These are phyloP conservation scores for Hirundichthys speculiger DNA, from an alignment of 2,113 vertebrate species.

Conservation along the genomic window DNA sequence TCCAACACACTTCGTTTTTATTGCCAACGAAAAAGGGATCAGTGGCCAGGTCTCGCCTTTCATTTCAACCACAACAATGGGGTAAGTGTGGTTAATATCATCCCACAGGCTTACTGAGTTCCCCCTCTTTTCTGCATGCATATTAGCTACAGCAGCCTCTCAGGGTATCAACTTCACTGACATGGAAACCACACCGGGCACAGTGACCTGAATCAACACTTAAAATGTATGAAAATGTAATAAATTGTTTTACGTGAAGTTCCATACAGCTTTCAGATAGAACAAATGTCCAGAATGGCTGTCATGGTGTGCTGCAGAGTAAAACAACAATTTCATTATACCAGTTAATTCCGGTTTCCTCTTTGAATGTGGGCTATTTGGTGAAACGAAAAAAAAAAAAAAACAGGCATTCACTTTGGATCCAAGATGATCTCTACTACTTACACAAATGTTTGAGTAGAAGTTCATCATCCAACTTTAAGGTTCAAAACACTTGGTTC, in stretches of 20 bases:
- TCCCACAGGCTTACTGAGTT: constrained; percentile 25
- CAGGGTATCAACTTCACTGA: constrained; percentile 47
- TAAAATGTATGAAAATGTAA: constrained; percentile 14
- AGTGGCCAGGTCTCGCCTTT: constrained; percentile 47
- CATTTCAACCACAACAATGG: constrained; percentile 71
- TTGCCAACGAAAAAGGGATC: constrained; percentile 38
- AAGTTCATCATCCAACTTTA: constrained; percentile 66
- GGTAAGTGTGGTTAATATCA: constrained; percentile 69
- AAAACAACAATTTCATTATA: no score
- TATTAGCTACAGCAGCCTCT: constrained; percentile 35
- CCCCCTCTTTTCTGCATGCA: constrained; percentile 31
- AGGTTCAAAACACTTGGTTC: constrained; percentile 19
- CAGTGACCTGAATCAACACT: constrained; percentile 24
- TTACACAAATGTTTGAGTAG: constrained; percentile 15
- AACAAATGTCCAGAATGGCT: constrained; percentile 7
- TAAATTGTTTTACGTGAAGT: no score
- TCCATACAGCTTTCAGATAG: no score
- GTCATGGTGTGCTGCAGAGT: not conserved
- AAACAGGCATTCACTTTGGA: not conserved
- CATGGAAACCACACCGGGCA: constrained; percentile 40
- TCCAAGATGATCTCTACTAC: not conserved
- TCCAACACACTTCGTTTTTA: constrained; percentile 42
- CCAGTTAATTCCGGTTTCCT: constrained; percentile 2
- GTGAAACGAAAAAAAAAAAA: not conserved
- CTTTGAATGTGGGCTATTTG: not conserved